A percentile compares a stretch with the other conserved stretches of the same genome.
phyloP scores from a whole-genome alignment of 2,888 invertebrate species.

The Eupsilia transversa region DNA sequence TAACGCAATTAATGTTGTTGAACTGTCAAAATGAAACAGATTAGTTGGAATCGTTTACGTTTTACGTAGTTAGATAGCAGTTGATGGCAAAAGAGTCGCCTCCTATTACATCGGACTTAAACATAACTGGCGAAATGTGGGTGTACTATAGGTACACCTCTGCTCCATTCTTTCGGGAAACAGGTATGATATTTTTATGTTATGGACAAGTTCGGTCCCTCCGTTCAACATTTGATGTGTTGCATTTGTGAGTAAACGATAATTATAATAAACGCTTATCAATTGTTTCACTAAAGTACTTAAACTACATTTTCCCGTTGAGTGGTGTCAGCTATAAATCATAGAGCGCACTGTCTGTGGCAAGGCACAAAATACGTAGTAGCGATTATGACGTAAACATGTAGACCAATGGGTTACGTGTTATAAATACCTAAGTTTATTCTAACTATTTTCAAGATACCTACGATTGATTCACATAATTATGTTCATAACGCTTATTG shows the following conservation, averaged over 20 bases:
- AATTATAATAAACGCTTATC: neutral
- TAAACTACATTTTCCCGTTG: slow-evolving; percentile 1
- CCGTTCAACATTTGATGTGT: neutral
- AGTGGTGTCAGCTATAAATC: slow-evolving; percentile 17
- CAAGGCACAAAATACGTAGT: slow-evolving; percentile 10
- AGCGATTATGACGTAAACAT: neutral
- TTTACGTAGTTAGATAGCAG: too few relatives aligned
- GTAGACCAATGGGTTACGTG: too few relatives aligned
- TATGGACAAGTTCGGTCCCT: neutral
- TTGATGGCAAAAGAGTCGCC: neutral
- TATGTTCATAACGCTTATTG: too few relatives aligned
- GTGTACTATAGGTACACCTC: neutral
- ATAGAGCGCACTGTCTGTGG: slow-evolving; percentile 24
- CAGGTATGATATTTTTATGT: too few relatives aligned
- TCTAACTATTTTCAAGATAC: too few relatives aligned
- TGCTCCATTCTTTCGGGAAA: too few relatives aligned
- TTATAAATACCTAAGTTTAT: too few relatives aligned
- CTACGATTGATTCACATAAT: too few relatives aligned
- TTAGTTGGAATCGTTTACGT: too few relatives aligned
- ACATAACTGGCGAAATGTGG: neutral
- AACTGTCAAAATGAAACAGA: too few relatives aligned
- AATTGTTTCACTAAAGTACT: neutral
- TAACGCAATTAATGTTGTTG: too few relatives aligned
- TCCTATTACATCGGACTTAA: neutral
- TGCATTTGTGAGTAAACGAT: neutral